Base-by-base conservation (phyloP, 2,797 vertebrate species). In the Numenius phaeopus region DNA sequence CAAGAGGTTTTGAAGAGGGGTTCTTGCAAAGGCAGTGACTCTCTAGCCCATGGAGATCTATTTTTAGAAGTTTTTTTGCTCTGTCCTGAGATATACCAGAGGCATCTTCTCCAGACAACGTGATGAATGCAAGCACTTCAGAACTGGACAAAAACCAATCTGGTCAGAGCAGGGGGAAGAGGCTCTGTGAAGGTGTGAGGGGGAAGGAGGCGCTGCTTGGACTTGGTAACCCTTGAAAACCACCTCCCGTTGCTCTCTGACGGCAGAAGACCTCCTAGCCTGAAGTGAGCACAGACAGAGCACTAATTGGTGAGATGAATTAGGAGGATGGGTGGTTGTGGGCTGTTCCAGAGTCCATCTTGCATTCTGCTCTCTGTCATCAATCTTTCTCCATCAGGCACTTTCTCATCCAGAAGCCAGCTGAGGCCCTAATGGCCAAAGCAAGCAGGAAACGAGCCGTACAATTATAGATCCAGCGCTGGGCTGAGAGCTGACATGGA, bases 381-480 rank as follows among this genome's bases (percentile, higher is more conserved):
- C 92, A 95, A 49, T 92, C 90, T 83, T 95, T 91, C 90, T 81
- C 64, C 79, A 84, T 91, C 92, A 93, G 59, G 70, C 96, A 92
- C 75, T 55, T 16, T 80, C 88, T 96, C 44, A 72, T 92, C 67
- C 47, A 42, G 94, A 97, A 96, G 87, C 80, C 8, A 6, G 17
- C 34, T 23, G 32, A 50, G 32, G 44, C 57, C 24, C 40, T 82
- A 13, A 57, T 32, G 70, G 83, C 70, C 19, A 24, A 59, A 64
- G 29, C 20, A 8, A 71, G 47, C 39, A 62, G 39, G 57, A 30
- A 80, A 47, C 3, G 14, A 72, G 58, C 40, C 29, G 26, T 54
- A 39, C 27, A 16, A 62, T 23, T 32, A 24, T 4, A 71, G 42
- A 52, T 30, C 19, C 79, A 77, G 39, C 6, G 0, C 32, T 37